phyloP scores from a whole-genome alignment of 2,113 vertebrate genomes.

The Hypocryptadius cinnamomeus region DNA sequence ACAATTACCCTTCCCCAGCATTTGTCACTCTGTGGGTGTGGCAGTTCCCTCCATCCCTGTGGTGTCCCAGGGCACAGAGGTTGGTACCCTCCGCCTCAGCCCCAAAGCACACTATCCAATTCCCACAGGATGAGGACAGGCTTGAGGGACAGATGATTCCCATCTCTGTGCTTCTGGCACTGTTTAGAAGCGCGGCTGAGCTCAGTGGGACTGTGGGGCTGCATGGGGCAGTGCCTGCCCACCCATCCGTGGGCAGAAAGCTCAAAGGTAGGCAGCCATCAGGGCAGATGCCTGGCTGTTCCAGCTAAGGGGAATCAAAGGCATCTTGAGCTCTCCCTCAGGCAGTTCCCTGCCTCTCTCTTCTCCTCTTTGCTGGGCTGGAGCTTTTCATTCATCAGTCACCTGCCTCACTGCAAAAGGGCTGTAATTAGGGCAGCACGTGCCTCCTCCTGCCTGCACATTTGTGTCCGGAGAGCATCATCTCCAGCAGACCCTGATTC shows the following conservation, averaged over 20 bases:
- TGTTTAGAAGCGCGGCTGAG: neutral
- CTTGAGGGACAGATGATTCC: neutral
- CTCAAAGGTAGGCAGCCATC: neutral
- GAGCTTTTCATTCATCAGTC: neutral
- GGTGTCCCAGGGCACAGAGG: neutral
- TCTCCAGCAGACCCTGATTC: slow-evolving; percentile 9
- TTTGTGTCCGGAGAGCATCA: neutral
- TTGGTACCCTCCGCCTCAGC: accelerated
- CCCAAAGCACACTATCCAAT: neutral
- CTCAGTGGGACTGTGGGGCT: neutral
- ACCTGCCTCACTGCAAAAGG: neutral
- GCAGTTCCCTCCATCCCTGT: neutral
- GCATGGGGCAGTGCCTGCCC: neutral
- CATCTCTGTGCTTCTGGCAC: neutral
- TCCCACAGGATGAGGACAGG: neutral
- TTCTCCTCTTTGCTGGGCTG: neutral
- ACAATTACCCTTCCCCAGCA: neutral
- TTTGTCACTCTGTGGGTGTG: accelerated
- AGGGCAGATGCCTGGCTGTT: accelerated
- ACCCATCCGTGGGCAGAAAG: neutral
- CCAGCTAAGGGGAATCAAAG: neutral
- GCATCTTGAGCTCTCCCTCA: neutral
- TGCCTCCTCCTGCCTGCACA: neutral
- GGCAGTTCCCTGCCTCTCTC: neutral
- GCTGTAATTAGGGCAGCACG: neutral